Evolutionary conservation across 1,140 invertebrate species (phyloP), one percentile per base, ranked within the genome.

Genomic region (Solen grandis): DNA sequence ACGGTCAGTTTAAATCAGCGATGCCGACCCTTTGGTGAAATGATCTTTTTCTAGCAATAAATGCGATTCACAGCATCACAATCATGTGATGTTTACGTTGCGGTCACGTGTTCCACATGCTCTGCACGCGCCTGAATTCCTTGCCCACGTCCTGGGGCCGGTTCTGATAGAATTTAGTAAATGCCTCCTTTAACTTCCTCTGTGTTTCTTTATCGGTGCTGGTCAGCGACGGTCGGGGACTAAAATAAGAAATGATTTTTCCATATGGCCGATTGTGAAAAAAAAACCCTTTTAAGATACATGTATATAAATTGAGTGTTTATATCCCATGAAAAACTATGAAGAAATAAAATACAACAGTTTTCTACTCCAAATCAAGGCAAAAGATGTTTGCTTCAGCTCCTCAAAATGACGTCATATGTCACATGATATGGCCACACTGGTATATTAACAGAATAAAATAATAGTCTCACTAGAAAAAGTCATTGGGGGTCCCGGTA

Each of bases 101-200:
- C n/a, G n/a, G n/a, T 77, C 74, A 77, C 0, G 74, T 41, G 19
- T 68, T 77, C 74, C 74, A 77, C 74, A 77, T 77, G 25, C 62
- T 77, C 41, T 77, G 59, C 63, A 77, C 65, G 50, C 59, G 60
- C 25, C 74, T 22, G 60, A 77, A 77, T 31, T 77, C 74, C 33
- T 68, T 66, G 19, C 74, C 74, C 10, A 77, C 68, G 33, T 77
- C 74, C 38, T 77, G 63, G 0, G 74, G 74, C 19, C 74, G 29
- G 29, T 77, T 77, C 31, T 41, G 55, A 29, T 77, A 77, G 63
- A 77, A 77, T 54, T 77, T 27, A 41, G 33, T 68, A 31, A 77
- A 77, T 14, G 74, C 74, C 54, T 77, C 74, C 27, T 77, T 77
- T 22, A 77, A 33, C 54, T 77, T 77, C 35, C 54, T 66, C 54